Conservation (phyloP, 2,888 invertebrate genomes). For the Parnassius glacialis region DNA sequence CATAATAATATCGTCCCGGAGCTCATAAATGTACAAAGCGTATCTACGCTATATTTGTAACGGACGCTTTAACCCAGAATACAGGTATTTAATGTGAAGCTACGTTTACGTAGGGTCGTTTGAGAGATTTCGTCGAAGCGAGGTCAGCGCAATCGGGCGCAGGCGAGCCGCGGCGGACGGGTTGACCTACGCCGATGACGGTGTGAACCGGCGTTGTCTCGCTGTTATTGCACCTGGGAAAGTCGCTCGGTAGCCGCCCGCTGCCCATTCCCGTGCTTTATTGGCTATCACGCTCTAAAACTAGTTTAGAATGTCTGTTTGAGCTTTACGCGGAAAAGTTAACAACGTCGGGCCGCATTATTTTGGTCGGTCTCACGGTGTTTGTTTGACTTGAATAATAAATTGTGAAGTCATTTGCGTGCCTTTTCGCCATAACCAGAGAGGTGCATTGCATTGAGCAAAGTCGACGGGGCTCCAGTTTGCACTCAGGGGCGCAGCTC, state of each 20-base stretch:
- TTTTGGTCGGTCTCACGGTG: slow-evolving; percentile 64
- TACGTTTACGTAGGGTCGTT: slow-evolving; percentile 23
- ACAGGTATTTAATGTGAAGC: slow-evolving; percentile 19
- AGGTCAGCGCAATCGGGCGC: slow-evolving; percentile 30
- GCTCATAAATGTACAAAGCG: slow-evolving; percentile 8
- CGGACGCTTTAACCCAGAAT: slow-evolving; percentile 19
- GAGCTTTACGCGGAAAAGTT: slow-evolving; percentile 62
- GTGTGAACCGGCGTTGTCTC: slow-evolving; percentile 49
- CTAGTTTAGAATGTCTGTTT: slow-evolving; percentile 70
- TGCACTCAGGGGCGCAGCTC: slow-evolving; percentile 62
- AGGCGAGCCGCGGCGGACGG: slow-evolving; percentile 28
- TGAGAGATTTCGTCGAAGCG: slow-evolving; percentile 23
- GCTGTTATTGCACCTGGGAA: slow-evolving; percentile 64
- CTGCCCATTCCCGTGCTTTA: slow-evolving; percentile 69
- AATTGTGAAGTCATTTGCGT: slow-evolving; percentile 61
- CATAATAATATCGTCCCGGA: slow-evolving; percentile 1
- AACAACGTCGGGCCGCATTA: slow-evolving; percentile 51
- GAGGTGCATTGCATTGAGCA: slow-evolving; percentile 49
- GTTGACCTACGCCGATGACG: slow-evolving; percentile 47
- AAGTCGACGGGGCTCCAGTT: slow-evolving; percentile 48
- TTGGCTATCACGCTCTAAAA: slow-evolving; percentile 72
- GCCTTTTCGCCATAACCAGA: slow-evolving; percentile 63
- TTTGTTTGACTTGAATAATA: slow-evolving; percentile 51
- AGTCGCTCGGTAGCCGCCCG: slow-evolving; percentile 63
- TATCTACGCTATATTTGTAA: slow-evolving; percentile 12